Evolutionary conservation across 2,113 vertebrate species (phyloP).

Genomic region (Tylochromis polylepis): DNA sequence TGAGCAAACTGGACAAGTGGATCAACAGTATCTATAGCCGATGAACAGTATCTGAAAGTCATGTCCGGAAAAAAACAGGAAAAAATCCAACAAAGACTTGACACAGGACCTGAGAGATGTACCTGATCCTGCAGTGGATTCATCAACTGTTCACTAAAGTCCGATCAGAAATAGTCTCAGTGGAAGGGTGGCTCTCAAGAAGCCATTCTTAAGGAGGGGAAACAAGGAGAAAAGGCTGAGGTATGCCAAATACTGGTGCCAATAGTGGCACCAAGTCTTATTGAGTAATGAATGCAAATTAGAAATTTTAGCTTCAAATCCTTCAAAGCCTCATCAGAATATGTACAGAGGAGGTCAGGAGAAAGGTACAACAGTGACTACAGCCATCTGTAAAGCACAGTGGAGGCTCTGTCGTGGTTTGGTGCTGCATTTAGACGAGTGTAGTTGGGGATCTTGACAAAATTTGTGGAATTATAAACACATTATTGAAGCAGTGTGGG

Average conservation of each 20-base stretch:
- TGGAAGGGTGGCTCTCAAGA: neutral
- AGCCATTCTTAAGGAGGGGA: neutral
- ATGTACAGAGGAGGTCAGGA: neutral
- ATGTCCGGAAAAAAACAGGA: neutral
- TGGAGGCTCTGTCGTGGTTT: neutral
- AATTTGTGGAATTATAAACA: neutral
- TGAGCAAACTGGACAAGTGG: neutral
- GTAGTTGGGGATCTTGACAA: neutral
- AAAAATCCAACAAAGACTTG: neutral
- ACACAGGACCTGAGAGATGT: neutral
- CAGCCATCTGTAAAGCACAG: neutral
- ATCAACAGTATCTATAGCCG: neutral
- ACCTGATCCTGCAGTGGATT: neutral
- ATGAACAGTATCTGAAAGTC: neutral
- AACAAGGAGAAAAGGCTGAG: neutral
- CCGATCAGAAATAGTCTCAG: neutral
- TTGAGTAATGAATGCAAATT: neutral
- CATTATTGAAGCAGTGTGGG: neutral
- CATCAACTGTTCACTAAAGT: neutral
- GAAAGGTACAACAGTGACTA: neutral
- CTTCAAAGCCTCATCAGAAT: neutral
- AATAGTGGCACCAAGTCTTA: neutral
- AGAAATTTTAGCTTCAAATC: neutral
- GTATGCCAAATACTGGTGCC: neutral
- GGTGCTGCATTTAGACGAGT: neutral